Percentiles rank a stretch among this genome's conserved stretches.
Evolutionary conservation across 2,113 vertebrate species (phyloP).

Genomic region (Elachura formosa): DNA sequence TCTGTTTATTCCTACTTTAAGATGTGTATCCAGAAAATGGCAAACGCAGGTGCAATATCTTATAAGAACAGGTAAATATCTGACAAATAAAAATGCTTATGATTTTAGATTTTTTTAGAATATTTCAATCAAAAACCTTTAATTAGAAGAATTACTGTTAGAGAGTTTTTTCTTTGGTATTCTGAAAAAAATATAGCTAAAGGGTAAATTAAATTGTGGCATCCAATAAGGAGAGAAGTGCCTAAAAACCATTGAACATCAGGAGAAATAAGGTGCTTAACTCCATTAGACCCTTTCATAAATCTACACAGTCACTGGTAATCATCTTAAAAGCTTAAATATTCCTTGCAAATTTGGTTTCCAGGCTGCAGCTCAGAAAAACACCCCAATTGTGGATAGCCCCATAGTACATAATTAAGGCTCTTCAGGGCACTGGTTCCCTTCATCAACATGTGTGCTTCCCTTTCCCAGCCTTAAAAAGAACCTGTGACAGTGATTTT

Average conservation of each 20-base stretch:
- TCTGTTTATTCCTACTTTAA: background rate
- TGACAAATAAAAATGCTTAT: background rate
- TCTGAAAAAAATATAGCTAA: background rate
- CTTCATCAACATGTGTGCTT: background rate
- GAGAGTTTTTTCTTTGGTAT: background rate
- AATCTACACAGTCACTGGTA: background rate
- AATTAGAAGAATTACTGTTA: background rate
- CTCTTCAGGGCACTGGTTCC: background rate
- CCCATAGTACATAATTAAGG: background rate
- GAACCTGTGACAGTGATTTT: background rate
- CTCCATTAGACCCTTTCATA: background rate
- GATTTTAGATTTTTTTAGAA: background rate
- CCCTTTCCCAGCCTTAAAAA: background rate
- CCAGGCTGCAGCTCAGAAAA: background rate
- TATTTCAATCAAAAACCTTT: background rate
- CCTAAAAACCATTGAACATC: accelerated
- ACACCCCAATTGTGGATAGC: accelerated
- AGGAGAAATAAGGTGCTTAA: background rate
- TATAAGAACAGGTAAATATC: background rate
- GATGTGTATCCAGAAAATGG: background rate
- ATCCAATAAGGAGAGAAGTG: background rate
- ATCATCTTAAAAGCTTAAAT: background rate
- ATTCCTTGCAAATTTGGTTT: background rate
- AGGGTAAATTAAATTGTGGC: background rate
- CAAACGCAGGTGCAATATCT: background rate